Conservation (phyloP, 2,797 vertebrate genomes). For the Acestrorhynchus altus region DNA sequence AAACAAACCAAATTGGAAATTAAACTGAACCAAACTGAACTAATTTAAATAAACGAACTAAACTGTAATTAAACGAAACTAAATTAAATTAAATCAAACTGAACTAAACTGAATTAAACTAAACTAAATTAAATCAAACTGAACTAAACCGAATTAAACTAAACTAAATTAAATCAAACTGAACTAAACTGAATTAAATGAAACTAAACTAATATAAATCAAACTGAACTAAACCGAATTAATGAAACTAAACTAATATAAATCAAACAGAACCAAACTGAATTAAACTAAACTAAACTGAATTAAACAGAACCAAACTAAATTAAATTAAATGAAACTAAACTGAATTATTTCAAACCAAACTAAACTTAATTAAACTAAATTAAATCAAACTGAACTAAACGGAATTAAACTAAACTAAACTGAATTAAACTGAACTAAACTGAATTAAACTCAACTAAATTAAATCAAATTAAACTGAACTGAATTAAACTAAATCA, state of each 20-base stretch:
- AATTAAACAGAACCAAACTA: background rate
- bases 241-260: background rate
- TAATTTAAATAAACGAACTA: background rate
- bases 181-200: too few relatives aligned
- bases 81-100: background rate
- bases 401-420: background rate
- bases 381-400: too few relatives aligned
- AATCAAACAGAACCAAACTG: background rate
- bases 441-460: background rate
- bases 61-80: background rate
- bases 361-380: background rate
- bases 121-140: background rate
- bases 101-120: background rate
- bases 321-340: background rate
- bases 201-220: background rate
- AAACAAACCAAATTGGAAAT: too few relatives aligned
- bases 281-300: background rate
- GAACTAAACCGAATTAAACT: background rate
- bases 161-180: too few relatives aligned
- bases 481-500: background rate
- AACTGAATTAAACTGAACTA: background rate
- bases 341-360: background rate
- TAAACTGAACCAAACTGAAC: background rate
- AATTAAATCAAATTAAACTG: background rate
- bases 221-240: background rate